A percentile compares a stretch with the other conserved stretches of the same genome.
These are phyloP conservation scores for Mesorhabditis sp. DNA, from an alignment of 2,888 invertebrate species.

Conservation along the genomic window DNA sequence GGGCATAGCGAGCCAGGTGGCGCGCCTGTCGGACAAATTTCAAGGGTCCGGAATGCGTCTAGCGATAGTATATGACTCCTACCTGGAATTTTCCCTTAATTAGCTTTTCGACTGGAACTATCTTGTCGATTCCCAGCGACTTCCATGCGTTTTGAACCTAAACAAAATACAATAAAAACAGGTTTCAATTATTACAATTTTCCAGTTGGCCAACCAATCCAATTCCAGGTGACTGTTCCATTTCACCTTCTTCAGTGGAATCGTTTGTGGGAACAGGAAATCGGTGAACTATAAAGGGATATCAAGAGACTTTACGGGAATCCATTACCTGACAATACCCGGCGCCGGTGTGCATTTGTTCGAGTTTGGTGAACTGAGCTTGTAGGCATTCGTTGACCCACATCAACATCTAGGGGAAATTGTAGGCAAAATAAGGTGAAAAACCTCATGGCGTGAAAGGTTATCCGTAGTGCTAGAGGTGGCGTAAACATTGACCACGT, in stretches of 20 bases:
- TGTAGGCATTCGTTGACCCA: constrained; percentile 98
- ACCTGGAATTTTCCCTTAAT: constrained; percentile 94
- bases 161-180: not conserved
- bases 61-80: not conserved
- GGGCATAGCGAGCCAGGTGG: not conserved
- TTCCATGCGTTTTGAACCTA: constrained; percentile 86
- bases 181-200: constrained; percentile 61
- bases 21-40: not conserved
- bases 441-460: constrained; percentile 29
- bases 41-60: too few relatives aligned
- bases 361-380: constrained; percentile 84
- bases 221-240: constrained; percentile 97
- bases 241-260: constrained; percentile 65
- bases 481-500: constrained; percentile 51
- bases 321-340: constrained; percentile 74
- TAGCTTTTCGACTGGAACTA: constrained; percentile 96
- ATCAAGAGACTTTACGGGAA: not conserved
- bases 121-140: constrained; percentile 96
- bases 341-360: constrained; percentile 95
- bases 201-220: constrained; percentile 99
- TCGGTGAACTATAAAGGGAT: constrained; percentile 82
- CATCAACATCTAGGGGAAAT: constrained; percentile 82
- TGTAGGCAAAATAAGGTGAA: not conserved
- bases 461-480: constrained; percentile 55
- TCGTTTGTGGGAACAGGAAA: constrained; percentile 79